These are phyloP conservation scores for Eriocheir sinensis DNA, from an alignment of 1,140 invertebrate species.

Conservation along the genomic window DNA sequence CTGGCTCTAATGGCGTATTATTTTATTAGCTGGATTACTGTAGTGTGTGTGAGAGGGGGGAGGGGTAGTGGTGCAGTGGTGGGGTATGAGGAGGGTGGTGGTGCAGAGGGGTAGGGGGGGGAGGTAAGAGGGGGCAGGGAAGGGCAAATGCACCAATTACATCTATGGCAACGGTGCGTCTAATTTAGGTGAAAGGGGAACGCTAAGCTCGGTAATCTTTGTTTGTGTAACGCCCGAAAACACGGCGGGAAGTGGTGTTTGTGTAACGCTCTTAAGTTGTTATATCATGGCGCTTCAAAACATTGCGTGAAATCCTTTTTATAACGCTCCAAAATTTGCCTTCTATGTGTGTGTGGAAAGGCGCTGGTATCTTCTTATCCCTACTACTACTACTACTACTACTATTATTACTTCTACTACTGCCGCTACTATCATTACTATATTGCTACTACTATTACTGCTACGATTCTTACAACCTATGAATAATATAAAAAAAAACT, in stretches of 20 bases:
- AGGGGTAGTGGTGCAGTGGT: too few relatives aligned
- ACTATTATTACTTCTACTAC: too few relatives aligned
- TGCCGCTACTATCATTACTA: too few relatives aligned
- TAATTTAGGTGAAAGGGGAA: slow-evolving; percentile 2
- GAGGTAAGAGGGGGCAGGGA: slow-evolving; percentile 39
- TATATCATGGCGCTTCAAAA: too few relatives aligned
- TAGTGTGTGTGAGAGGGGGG: slow-evolving; percentile 34
- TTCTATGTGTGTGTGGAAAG: neutral
- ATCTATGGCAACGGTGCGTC: slow-evolving; percentile 1
- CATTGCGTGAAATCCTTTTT: too few relatives aligned
- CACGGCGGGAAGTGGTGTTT: slow-evolving; percentile 28
- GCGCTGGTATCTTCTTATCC: neutral
- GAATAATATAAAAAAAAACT: too few relatives aligned
- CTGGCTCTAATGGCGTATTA: slow-evolving; percentile 60
- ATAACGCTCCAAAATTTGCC: too few relatives aligned
- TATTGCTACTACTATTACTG: too few relatives aligned
- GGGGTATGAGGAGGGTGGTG: too few relatives aligned
- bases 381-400: neutral
- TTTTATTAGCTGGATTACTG: slow-evolving; percentile 72
- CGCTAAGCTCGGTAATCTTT: neutral
- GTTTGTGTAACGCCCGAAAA: neutral
- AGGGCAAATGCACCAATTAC: neutral
- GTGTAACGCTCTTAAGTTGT: neutral
- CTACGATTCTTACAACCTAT: too few relatives aligned
- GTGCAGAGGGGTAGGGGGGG: too few relatives aligned